Evolutionary conservation across 1,140 invertebrate species (phyloP), one percentile per base, ranked within the genome.

Genomic region (Formica selysi): DNA sequence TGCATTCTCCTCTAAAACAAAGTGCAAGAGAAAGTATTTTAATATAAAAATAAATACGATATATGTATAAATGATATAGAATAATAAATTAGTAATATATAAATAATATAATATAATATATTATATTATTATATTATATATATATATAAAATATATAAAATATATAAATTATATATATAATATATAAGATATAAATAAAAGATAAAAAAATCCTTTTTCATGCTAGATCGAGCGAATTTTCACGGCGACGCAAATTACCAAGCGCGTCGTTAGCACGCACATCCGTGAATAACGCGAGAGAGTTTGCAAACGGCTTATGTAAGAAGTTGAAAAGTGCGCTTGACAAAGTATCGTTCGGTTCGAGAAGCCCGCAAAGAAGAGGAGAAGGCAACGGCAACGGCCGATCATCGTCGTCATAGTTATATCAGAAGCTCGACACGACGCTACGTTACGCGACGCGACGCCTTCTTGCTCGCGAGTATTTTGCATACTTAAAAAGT

Each of bases 401-500:
- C 64, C 29, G 68, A 87, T 87, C 70, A 74, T 64, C 67, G 19
- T 19, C 38, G 32, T 19, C 70, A 29, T 54, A 48, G 79, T 61
- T 64, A 57, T 71, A 83, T 88, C 59, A 22, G 88, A 86, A 88
- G 84, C 76, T n/a, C 62, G 3, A 29, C 26, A 13, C 36, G 73
- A 44, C 5, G 51, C 44, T 22, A 38, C 11, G 51, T 19, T 32
- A 73, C 4, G 74, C 61, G 76, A 44, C 44, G 76, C 44, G 65
- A 71, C 68, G 68, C 10, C 29, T 83, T 83, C 73, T 83, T 65
- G 36, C 76, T 51, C 13, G n/a, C 29, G 22, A n/a, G 22, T 22
- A 89, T 87, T 87, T 85, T 61, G 88, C 88, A 54, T 68, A 78
- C 57, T 83, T 89, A 87, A 90, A 90, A 90, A 90, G 88, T 90